Percentiles rank a stretch among this genome's conserved stretches.
Evolutionary conservation across 2,888 invertebrate genomes (phyloP).

Genomic region (Chrysolina oricalcia): DNA sequence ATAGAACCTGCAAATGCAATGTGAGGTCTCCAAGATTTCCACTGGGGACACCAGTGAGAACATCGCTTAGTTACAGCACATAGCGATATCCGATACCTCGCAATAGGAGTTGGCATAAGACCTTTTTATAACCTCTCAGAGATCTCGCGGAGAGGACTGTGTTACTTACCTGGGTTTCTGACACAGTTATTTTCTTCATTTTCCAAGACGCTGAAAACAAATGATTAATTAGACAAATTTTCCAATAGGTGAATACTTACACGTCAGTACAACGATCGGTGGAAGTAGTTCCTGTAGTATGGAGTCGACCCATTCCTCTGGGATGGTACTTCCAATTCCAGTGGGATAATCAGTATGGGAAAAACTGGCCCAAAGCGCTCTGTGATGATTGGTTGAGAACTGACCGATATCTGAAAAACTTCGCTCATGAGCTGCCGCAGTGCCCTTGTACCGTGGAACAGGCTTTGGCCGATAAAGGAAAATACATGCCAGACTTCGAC

Average conservation of each 20-base stretch:
- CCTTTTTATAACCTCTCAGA: too few species aligned
- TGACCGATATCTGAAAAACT: conserved; percentile 88
- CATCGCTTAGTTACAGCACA: too few species aligned
- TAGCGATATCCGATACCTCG: too few species aligned
- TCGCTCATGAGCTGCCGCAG: conserved; percentile 86
- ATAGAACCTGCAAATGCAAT: too few species aligned
- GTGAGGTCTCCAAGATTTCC: too few species aligned
- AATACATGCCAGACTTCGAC: conserved; percentile 91
- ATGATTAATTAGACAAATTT: not conserved
- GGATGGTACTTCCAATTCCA: conserved; percentile 94
- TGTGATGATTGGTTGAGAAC: conserved; percentile 94
- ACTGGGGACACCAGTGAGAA: too few species aligned
- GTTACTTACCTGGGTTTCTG: not conserved
- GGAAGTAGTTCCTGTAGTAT: conserved; percentile 76
- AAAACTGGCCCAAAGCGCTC: conserved; percentile 85
- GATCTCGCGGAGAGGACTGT: too few species aligned
- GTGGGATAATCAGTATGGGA: conserved; percentile 88
- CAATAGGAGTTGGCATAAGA: too few species aligned
- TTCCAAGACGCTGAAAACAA: not conserved
- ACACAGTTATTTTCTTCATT: not conserved
- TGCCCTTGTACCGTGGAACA: conserved; percentile 96
- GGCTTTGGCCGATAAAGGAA: conserved; percentile 92
- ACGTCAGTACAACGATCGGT: conserved; percentile 44
- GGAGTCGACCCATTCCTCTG: conserved; percentile 94
- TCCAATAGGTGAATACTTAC: conserved; percentile 48